These are phyloP conservation scores for Rynchops niger DNA, from an alignment of 2,113 vertebrate species.

Conservation along the genomic window DNA sequence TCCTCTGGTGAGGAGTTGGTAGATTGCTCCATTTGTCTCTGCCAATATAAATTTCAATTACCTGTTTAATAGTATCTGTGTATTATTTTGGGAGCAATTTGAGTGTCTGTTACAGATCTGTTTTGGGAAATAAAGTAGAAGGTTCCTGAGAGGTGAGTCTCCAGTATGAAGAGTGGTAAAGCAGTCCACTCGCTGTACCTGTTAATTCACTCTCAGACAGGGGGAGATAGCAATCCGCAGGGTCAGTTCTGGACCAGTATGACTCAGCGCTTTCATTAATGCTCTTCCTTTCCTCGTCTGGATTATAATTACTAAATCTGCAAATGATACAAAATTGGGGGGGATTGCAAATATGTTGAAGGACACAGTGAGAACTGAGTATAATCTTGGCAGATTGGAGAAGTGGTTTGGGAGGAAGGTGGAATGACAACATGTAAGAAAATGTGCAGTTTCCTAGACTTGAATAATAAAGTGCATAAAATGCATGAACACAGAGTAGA, in stretches of 20 bases:
- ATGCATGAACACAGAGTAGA: not conserved
- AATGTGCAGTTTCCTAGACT: not conserved
- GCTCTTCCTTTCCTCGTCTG: not conserved
- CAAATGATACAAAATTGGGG: not conserved
- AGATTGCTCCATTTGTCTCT: not conserved
- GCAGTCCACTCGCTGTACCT: not conserved
- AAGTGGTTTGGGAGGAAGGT: not conserved
- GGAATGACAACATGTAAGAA: not conserved
- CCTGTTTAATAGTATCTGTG: not conserved
- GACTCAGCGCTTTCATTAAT: not conserved
- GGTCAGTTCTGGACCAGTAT: not conserved
- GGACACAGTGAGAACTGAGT: not conserved
- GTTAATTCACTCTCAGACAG: accelerated
- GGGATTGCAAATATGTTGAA: not conserved
- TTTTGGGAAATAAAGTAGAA: not conserved
- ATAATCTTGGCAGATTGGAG: not conserved
- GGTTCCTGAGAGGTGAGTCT: not conserved
- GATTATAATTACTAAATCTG: not conserved
- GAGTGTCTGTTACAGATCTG: not conserved
- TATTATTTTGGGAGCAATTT: not conserved
- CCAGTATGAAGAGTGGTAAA: not conserved
- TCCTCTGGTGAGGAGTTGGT: not conserved
- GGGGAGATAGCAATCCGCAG: not conserved
- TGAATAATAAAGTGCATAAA: not conserved
- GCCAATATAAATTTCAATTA: not conserved